phyloP scores from a whole-genome alignment of 2,113 vertebrate genomes.

The Corapipo altera region DNA sequence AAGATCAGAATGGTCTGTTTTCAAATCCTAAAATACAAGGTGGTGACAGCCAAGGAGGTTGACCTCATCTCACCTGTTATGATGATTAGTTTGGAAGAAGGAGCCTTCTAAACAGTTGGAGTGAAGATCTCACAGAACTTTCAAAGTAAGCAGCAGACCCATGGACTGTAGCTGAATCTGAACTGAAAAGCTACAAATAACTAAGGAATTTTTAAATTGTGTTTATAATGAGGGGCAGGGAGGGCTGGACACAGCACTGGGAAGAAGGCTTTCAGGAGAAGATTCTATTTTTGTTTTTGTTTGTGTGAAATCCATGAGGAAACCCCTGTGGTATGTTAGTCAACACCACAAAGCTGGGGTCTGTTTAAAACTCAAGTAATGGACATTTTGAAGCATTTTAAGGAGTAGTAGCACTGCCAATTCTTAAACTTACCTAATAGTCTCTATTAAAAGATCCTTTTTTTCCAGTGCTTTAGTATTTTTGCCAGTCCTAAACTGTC shows the following conservation, averaged over 20 bases:
- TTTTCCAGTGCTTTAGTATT: background rate
- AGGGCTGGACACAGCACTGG: background rate
- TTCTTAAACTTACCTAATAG: constrained; percentile 31
- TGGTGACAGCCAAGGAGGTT: background rate
- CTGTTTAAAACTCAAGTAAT: background rate
- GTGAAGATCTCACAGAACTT: background rate
- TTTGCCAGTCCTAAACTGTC: background rate
- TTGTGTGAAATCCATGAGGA: background rate
- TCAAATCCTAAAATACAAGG: background rate
- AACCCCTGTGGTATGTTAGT: background rate
- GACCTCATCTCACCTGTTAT: background rate
- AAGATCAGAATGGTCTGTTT: background rate
- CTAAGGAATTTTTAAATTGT: background rate
- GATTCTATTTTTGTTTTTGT: background rate
- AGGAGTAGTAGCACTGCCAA: background rate
- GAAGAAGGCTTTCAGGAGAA: background rate
- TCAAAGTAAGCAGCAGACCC: background rate
- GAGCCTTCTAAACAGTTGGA: background rate
- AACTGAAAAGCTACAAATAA: background rate
- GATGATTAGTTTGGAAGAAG: background rate
- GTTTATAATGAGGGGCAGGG: background rate
- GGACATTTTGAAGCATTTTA: background rate
- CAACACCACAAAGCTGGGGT: background rate
- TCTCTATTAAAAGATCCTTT: background rate
- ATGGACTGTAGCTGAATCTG: background rate